Conservation (phyloP, 1,140 invertebrate genomes). For the Psix sp. region DNA sequence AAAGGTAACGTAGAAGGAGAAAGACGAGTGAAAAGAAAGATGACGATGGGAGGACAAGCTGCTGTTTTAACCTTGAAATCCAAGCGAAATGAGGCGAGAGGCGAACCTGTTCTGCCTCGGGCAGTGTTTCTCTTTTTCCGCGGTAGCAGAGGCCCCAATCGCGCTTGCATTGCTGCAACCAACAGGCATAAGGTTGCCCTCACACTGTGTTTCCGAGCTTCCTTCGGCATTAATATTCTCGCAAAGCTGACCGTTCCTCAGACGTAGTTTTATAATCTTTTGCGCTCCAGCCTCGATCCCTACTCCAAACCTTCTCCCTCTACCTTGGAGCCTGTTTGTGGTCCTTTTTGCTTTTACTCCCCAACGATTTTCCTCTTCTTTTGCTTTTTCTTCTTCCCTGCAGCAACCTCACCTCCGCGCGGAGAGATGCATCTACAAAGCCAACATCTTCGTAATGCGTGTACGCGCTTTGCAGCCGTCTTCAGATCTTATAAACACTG, state of each 20-base stretch:
- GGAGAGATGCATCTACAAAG: slow-evolving; percentile 37
- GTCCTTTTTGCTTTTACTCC: slow-evolving; percentile 6
- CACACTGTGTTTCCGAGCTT: slow-evolving; percentile 52
- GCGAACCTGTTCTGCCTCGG: slow-evolving; percentile 70
- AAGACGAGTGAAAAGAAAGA: slow-evolving; percentile 18
- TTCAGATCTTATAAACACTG: slow-evolving; percentile 21
- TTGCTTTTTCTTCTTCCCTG: slow-evolving; percentile 12
- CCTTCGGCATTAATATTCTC: slow-evolving; percentile 66
- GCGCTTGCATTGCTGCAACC: slow-evolving; percentile 47
- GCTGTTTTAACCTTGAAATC: slow-evolving; percentile 46
- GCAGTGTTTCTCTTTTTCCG: slow-evolving; percentile 71
- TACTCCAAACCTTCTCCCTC: slow-evolving; percentile 17
- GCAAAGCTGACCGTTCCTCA: slow-evolving; percentile 59
- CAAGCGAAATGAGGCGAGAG: slow-evolving; percentile 42
- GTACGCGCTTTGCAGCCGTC: slow-evolving; percentile 27
- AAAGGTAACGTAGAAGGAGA: slow-evolving; percentile 4
- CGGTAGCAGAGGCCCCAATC: slow-evolving; percentile 66
- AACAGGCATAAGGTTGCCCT: slow-evolving; percentile 55
- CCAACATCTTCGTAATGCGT: slow-evolving; percentile 42
- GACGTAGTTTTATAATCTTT: slow-evolving; percentile 58
- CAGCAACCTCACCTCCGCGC: slow-evolving; percentile 19
- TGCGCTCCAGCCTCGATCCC: slow-evolving; percentile 33
- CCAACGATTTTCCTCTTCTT: slow-evolving; percentile 8
- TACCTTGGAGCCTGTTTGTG: slow-evolving; percentile 6
- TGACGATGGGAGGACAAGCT: slow-evolving; percentile 33